phyloP scores from a whole-genome alignment of 1,140 invertebrate species.

The Drosophila fuyamai region DNA sequence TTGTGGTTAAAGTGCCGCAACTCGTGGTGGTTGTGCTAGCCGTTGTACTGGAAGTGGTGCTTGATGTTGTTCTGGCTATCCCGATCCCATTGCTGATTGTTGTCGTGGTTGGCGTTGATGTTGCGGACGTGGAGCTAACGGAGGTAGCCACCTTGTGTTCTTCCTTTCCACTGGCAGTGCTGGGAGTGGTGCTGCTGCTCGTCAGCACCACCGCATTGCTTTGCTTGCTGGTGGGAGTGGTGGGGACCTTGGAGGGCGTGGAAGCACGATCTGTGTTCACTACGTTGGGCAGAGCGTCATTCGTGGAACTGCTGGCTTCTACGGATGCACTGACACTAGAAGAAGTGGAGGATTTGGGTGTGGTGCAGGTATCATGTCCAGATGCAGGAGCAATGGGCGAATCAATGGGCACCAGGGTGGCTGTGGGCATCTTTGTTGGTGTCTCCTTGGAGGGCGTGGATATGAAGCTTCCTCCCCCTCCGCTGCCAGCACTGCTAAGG shows the following conservation, averaged over 20 bases:
- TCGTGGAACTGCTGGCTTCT: slow-evolving; percentile 63
- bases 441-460: slow-evolving; percentile 62
- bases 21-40: slow-evolving; percentile 27
- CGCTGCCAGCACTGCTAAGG: slow-evolving; percentile 38
- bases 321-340: slow-evolving; percentile 15
- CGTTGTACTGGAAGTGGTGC: not conserved
- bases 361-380: slow-evolving; percentile 21
- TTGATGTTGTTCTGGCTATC: slow-evolving; percentile 20
- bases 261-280: slow-evolving; percentile 49
- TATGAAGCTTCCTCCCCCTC: not conserved
- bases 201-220: slow-evolving; percentile 58
- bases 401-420: slow-evolving; percentile 84
- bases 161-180: slow-evolving; percentile 49
- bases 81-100: slow-evolving; percentile 32
- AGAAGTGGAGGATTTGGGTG: slow-evolving; percentile 14
- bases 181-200: slow-evolving; percentile 68
- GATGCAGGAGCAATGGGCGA: slow-evolving; percentile 31
- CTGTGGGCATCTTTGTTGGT: slow-evolving; percentile 14
- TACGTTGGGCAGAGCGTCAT: slow-evolving; percentile 46
- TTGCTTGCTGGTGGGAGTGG: slow-evolving; percentile 67
- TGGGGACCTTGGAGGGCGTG: slow-evolving; percentile 79
- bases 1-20: slow-evolving; percentile 8
- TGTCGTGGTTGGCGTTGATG: slow-evolving; percentile 52
- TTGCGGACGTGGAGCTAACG: slow-evolving; percentile 66
- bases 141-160: slow-evolving; percentile 62